Conservation (phyloP, 2,888 invertebrate genomes). For the Entomobrya multifasciata region DNA sequence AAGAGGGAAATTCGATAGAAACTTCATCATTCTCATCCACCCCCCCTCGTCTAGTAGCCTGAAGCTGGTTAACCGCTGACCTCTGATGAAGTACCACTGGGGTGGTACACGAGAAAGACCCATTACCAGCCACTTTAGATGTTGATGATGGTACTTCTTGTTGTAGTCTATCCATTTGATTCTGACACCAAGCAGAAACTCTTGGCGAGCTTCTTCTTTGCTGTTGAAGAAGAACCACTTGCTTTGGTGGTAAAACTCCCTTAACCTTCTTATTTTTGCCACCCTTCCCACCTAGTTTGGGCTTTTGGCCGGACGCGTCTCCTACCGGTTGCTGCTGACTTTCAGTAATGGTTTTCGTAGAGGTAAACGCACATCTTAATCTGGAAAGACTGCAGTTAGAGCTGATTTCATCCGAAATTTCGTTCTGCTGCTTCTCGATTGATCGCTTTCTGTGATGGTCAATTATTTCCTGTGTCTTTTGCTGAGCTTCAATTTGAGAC, state of each 20-base stretch:
- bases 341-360: slow-evolving; percentile 1
- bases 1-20: not conserved
- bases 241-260: not conserved
- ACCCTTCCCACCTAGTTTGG: not conserved
- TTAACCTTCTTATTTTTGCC: slow-evolving; percentile 31
- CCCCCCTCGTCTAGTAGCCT: not conserved
- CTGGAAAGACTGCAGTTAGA: too few relatives aligned
- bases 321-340: not conserved
- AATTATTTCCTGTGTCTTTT: not conserved
- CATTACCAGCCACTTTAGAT: not conserved
- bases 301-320: not conserved
- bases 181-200: slow-evolving; percentile 28
- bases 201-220: not conserved
- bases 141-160: not conserved
- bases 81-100: slow-evolving; percentile 36
- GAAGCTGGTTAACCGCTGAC: not conserved
- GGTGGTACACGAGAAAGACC: slow-evolving; percentile 15
- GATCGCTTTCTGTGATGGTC: not conserved
- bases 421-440: not conserved
- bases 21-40: not conserved
- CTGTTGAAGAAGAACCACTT: not conserved
- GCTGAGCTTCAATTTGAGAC: not conserved
- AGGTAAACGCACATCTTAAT: slow-evolving; percentile 5
- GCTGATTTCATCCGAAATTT: not conserved
- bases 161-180: not conserved